Evolutionary conservation across 2,113 vertebrate genomes (phyloP), one percentile per base, ranked within the genome.

Genomic region (Lophura nycthemera): DNA sequence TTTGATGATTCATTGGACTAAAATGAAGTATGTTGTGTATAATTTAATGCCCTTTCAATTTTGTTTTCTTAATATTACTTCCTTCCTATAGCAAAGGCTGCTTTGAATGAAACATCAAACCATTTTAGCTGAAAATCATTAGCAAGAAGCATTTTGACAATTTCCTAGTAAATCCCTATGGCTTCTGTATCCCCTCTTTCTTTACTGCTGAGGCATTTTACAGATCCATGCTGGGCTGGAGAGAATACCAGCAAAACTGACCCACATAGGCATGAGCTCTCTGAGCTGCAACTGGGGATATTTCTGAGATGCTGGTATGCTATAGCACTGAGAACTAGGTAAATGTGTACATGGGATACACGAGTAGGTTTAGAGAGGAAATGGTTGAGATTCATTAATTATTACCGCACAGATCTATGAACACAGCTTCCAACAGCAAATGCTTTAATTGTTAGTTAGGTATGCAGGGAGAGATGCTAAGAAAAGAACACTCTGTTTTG

Each of bases 1-100:
- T 22, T 4, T 0, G 1, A 80, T 0, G 1, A 80, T 34, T 65
- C 38, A 70, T 83, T 86, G 54, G 75, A n/a, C 47, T 38, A 82
- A 85, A 85, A 7, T 22, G 67, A 73, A 76, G 30, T 47, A 76
- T 5, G 2, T 60, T 86, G 25, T 12, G 17, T 0, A 1, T 30
- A 88, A 83, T 69, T 72, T 69, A 76, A 61, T 56, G 11, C 69
- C 12, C 14, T 73, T 85, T 61, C 34, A 64, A 10, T 34, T 75
- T 84, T 42, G 11, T 74, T 15, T 25, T 48, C 63, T 73, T 73
- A 29, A 40, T 54, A 90, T 80, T 86, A 2, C 30, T 80, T 73
- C 14, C 10, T 65, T 83, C 90, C 48, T 70, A 27, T 47, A 73
- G 22, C 15, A 73, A 52, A 85, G 69, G 24, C 22, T 76, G 8